Percentiles rank a stretch among this genome's conserved stretches.
phyloP scores from a whole-genome alignment of 2,797 vertebrate species.

The Paedocypris micromegethes region DNA sequence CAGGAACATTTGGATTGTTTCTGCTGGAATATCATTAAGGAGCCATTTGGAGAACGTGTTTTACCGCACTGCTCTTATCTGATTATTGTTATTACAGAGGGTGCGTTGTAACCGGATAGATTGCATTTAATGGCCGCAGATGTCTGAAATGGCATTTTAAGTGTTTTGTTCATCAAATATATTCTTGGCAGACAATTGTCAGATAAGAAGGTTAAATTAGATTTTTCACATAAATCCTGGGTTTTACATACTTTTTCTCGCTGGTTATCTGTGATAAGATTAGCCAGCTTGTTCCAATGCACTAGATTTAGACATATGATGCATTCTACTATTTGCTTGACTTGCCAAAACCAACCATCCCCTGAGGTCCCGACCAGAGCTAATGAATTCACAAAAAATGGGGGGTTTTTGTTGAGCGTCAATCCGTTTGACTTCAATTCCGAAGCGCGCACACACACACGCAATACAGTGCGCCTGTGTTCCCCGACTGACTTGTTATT shows the following conservation, averaged over 20 bases:
- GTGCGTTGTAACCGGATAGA: conserved; percentile 5
- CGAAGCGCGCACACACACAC: conserved; percentile 10
- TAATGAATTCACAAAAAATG: conserved; percentile 43
- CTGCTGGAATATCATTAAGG: neutral
- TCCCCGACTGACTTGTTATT: conserved; percentile 29
- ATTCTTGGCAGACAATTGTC: neutral
- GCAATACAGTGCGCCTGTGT: conserved; percentile 28
- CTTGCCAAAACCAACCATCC: conserved; percentile 23
- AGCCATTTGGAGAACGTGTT: neutral
- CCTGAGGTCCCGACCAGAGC: conserved; percentile 30
- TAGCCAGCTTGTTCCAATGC: conserved; percentile 14
- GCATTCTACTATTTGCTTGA: neutral
- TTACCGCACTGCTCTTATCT: no score
- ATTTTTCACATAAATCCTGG: neutral
- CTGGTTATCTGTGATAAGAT: neutral
- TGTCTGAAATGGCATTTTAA: conserved; percentile 9
- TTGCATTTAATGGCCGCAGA: neutral
- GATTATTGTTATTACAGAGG: neutral
- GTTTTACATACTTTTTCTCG: neutral
- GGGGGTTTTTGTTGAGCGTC: conserved; percentile 35
- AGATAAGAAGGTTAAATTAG: neutral
- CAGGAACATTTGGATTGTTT: neutral
- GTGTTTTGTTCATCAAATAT: neutral
- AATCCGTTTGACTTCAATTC: conserved; percentile 37
- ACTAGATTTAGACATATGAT: neutral